Evolutionary conservation across 2,113 vertebrate genomes (phyloP), one percentile per base, ranked within the genome.

Genomic region (Indri indri): DNA sequence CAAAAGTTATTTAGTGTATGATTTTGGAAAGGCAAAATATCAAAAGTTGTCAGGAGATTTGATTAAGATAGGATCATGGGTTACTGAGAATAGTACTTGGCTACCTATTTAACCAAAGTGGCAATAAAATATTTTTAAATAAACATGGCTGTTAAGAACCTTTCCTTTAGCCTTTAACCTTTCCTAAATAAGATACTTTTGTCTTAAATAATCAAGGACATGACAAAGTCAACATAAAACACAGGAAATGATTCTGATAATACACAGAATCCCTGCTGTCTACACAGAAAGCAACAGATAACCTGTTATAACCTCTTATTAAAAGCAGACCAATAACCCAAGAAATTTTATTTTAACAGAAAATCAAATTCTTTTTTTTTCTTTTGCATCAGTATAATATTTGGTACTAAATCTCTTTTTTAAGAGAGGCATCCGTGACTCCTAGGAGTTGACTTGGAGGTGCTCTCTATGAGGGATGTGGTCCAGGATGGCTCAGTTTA

Each of bases 1-100:
- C 27, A 83, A 40, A 91, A 61, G 70, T 88, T 87, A 47, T 59
- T 85, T 71, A 84, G 27, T 42, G 68, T 88, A 89, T 96, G 45
- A 89, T 73, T 79, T 92, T 77, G 13, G 22, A 94, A 74, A 52
- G 2, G 5, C 52, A 63, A 68, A 92, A 77, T 83, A n/a, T 85
- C 40, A 94, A 81, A 94, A 94, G 65, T 73, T 42, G n/a, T 40
- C 65, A 68, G 22, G 22, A 74, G 61, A 63, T 84, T 76, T 81
- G 37, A 88, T 77, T 63, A 30, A 89, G 40, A n/a, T 50, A 88
- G 42, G 25, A 45, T 68, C 17, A 7, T 86, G 25, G 42, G 22
- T 59, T 90, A 68, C n/a, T 34, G 32, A 84, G 42, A 90, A 57
- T 3, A 45, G 2, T 68, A 63, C 40, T 74, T 88, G 82, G 50